phyloP scores from a whole-genome alignment of 2,113 vertebrate species.

The Picathartes gymnocephalus region DNA sequence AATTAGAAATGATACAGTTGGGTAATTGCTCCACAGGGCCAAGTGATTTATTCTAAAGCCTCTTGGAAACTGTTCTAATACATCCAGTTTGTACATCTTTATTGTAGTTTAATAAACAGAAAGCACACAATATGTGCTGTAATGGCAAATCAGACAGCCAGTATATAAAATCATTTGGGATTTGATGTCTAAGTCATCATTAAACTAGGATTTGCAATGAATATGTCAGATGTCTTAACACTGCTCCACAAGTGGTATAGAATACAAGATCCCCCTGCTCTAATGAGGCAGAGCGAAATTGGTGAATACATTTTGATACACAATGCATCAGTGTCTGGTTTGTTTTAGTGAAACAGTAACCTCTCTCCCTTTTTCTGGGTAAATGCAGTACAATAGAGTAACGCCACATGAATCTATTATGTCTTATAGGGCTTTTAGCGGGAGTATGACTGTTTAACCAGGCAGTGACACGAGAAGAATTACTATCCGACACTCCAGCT shows the following conservation, averaged over 20 bases:
- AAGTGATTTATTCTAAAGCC: background rate
- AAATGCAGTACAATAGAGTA: constrained; percentile 76
- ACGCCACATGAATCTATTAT: constrained; percentile 83
- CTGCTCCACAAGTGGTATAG: constrained; percentile 22
- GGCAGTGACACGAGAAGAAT: constrained; percentile 82
- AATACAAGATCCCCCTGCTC: constrained; percentile 43
- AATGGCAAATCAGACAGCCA: constrained; percentile 41
- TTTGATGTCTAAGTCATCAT: constrained; percentile 40
- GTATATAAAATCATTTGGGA: constrained; percentile 24
- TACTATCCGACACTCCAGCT: constrained; percentile 77
- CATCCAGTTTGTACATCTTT: constrained; percentile 15
- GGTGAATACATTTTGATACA: constrained; percentile 74
- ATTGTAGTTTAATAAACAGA: constrained; percentile 38
- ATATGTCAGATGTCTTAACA: constrained; percentile 62
- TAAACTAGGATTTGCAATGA: constrained; percentile 41
- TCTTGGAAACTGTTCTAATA: background rate
- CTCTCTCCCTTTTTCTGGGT: constrained; percentile 72
- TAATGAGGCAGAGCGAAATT: constrained; percentile 66
- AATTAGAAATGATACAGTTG: background rate
- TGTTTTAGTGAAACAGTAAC: constrained; percentile 76
- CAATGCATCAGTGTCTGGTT: constrained; percentile 76
- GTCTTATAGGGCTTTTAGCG: constrained; percentile 72
- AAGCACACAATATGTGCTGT: constrained; percentile 2
- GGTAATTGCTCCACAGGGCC: background rate
- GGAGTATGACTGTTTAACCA: constrained; percentile 82